These are phyloP conservation scores for Aphidius gifuensis DNA, from an alignment of 1,140 invertebrate genomes.

Conservation along the genomic window DNA sequence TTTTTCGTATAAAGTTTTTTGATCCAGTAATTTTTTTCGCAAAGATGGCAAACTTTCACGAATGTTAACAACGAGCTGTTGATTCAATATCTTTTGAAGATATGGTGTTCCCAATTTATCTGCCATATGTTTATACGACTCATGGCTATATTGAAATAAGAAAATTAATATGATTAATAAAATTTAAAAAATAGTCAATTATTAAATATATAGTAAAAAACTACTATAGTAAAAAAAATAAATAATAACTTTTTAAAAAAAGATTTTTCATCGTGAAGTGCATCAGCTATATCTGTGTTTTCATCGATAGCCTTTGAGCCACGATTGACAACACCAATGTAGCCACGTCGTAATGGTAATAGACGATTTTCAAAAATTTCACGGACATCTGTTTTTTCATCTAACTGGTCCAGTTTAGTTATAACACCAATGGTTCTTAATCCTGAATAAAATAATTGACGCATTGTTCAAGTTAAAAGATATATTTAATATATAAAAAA, in stretches of 20 bases:
- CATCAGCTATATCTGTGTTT: slow-evolving; percentile 93
- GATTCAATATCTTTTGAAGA: slow-evolving; percentile 94
- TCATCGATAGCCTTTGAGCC: slow-evolving; percentile 98
- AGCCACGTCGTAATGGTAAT: slow-evolving; percentile 89
- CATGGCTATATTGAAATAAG: slow-evolving; percentile 63
- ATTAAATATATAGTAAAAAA: too few relatives aligned
- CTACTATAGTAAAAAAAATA: background rate
- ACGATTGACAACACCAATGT: slow-evolving; percentile 98
- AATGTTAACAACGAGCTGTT: slow-evolving; percentile 89
- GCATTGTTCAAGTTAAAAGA: too few relatives aligned
- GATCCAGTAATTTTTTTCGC: slow-evolving; percentile 93
- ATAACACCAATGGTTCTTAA: slow-evolving; percentile 99
- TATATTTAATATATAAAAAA: too few relatives aligned
- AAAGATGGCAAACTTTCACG: slow-evolving; percentile 93
- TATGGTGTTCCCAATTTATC: slow-evolving; percentile 97
- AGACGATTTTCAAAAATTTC: slow-evolving; percentile 98
- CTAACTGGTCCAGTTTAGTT: slow-evolving; percentile 99
- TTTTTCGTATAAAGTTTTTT: slow-evolving; percentile 85
- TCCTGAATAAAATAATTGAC: slow-evolving; percentile 53
- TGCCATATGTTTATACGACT: slow-evolving; percentile 90
- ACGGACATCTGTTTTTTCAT: slow-evolving; percentile 97
- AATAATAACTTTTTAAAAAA: slow-evolving; percentile 84
- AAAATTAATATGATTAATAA: background rate
- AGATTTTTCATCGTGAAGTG: slow-evolving; percentile 92
- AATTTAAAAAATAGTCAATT: background rate